Base-by-base conservation (phyloP, 2,888 invertebrate species). In the Agonopterix subpropinquella region DNA sequence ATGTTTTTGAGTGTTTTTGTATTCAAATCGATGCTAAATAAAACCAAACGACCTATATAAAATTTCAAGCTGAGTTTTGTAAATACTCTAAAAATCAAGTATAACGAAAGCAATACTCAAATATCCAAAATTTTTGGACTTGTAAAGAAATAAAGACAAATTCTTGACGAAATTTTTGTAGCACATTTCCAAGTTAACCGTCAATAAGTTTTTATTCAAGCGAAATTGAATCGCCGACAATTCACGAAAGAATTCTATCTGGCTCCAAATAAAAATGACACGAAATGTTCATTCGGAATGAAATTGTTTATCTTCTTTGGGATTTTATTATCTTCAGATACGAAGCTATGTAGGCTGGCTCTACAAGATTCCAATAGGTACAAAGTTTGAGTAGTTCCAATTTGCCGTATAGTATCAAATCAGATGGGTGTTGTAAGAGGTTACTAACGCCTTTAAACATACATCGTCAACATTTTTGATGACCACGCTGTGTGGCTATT, bases 151-250 rank as follows among this genome's bases (percentile, higher is more conserved):
- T 11, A 42, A 42, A 42, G 11, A 42, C 42, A 11, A 42, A 13
- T 8, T 3, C 42, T 11, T 13, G 42, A 42, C 42, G 8, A 13
- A 11, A 42, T 39, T 39, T 39, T 39, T 39, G 28, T 35, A 44
- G 44, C 15, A 35, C 44, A 44, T 44, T 45, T 36, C 28, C 28
- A 45, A 45, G 36, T 45, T 45, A 36, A 44, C 44, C 44, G 44
- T 45, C 44, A 45, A 45, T 47, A 47, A 47, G 46, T 47, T 43
- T 47, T 42, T 47, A 36, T 42, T 47, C 35, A 36, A 47, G 43
- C 47, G 42, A 42, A 43, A 47, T 43, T 47, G 43, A 47, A 47
- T 47, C 42, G 36, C 42, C 11, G 11, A 43, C 13, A 28, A 48
- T n/a, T 42, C 11, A 11, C 36, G 44, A 36, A 36, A 13, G 11